phyloP scores from a whole-genome alignment of 1,140 invertebrate genomes.

The Trichonephila inaurata region DNA sequence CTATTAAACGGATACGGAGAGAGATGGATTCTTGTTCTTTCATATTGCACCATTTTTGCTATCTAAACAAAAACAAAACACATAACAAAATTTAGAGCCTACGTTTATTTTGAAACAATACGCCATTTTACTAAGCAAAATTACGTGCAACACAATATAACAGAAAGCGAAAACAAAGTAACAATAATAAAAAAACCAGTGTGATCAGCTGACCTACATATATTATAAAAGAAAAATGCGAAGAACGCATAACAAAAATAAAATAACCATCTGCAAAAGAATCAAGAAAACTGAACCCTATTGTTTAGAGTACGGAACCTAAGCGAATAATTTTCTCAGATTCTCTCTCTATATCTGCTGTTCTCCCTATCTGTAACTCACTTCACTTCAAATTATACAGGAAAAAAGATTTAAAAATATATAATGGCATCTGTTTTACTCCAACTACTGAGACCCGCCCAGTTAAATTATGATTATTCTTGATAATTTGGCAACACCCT shows the following conservation, averaged over 20 bases:
- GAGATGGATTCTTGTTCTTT: neutral
- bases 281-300: constrained; percentile 42
- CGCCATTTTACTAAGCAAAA: constrained; percentile 50
- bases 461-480: constrained; percentile 33
- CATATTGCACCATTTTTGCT: neutral
- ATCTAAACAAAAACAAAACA: neutral
- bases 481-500: constrained; percentile 42
- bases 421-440: constrained; percentile 52
- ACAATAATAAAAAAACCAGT: constrained; percentile 20
- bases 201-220: constrained; percentile 53
- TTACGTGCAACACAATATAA: constrained; percentile 22
- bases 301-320: constrained; percentile 24
- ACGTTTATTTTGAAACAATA: constrained; percentile 54
- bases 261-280: neutral
- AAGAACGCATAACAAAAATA: constrained; percentile 24
- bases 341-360: neutral
- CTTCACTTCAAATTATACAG: constrained; percentile 25
- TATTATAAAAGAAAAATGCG: constrained; percentile 22
- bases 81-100: constrained; percentile 5
- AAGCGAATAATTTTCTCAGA: constrained; percentile 53
- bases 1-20: neutral
- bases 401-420: neutral
- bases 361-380: constrained; percentile 43
- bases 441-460: constrained; percentile 10
- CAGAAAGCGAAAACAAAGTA: constrained; percentile 32